Evolutionary conservation across 2,113 vertebrate species (phyloP).

Genomic region (Polypterus bichir): DNA sequence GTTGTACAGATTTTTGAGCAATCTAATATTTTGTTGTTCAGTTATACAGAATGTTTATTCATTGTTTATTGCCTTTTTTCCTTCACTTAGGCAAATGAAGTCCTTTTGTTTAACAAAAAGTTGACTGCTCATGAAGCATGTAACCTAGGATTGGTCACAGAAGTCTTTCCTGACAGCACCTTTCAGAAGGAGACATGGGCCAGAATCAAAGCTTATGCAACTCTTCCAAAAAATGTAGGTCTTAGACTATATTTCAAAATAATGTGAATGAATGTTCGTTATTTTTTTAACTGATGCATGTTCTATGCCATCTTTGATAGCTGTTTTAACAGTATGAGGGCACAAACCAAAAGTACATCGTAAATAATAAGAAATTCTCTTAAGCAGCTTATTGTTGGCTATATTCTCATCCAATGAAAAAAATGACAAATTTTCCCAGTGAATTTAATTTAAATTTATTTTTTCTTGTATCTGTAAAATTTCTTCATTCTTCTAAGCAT

Average conservation of each 20-base stretch:
- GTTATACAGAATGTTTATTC: neutral
- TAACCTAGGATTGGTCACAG: conserved; percentile 63
- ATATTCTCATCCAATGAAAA: too few relatives aligned
- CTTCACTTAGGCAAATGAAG: conserved; percentile 62
- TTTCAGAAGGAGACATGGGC: conserved; percentile 79
- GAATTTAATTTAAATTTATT: too few relatives aligned
- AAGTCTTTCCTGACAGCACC: conserved; percentile 73
- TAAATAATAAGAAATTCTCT: too few relatives aligned
- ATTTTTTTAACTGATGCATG: neutral
- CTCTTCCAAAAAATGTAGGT: conserved; percentile 69
- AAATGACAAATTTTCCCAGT: too few relatives aligned
- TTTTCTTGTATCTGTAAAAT: too few relatives aligned
- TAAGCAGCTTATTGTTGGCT: too few relatives aligned
- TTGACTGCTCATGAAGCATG: conserved; percentile 73
- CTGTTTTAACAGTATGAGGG: too few relatives aligned
- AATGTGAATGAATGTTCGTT: neutral
- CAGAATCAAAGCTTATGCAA: conserved; percentile 56
- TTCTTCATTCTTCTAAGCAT: too few relatives aligned
- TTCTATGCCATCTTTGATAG: too few relatives aligned
- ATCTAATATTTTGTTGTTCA: neutral
- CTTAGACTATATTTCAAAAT: conserved; percentile 1
- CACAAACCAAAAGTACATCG: too few relatives aligned
- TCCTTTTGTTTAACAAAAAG: conserved; percentile 83
- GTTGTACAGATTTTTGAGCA: neutral
- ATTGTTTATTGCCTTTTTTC: conserved; percentile 2